Conservation (phyloP, 1,140 invertebrate species). For the Drosophila pruinosa region DNA sequence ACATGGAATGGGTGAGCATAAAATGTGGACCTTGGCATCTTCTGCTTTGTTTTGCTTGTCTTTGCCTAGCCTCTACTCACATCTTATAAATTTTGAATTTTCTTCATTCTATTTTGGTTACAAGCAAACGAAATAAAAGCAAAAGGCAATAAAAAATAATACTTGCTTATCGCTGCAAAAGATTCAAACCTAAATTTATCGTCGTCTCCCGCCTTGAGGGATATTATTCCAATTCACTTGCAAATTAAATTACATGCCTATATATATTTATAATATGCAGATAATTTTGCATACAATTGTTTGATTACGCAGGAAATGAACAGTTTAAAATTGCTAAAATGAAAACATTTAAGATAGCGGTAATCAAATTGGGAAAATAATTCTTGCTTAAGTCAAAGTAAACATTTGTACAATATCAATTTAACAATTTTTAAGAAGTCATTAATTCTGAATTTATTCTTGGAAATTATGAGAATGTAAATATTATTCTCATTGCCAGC, state of each 20-base stretch:
- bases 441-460: no score
- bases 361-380: background rate
- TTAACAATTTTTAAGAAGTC: no score
- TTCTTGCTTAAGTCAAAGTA: background rate
- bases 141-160: slow-evolving; percentile 9
- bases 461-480: no score
- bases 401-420: background rate
- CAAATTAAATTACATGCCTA: slow-evolving; percentile 61
- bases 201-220: slow-evolving; percentile 36
- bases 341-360: no score
- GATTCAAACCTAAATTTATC: slow-evolving; percentile 35
- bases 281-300: slow-evolving; percentile 52
- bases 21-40: slow-evolving; percentile 44
- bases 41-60: background rate
- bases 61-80: background rate
- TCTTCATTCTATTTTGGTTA: slow-evolving; percentile 45
- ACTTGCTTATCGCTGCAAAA: background rate
- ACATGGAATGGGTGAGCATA: slow-evolving; percentile 7
- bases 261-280: slow-evolving; percentile 14
- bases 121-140: slow-evolving; percentile 37
- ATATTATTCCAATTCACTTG: slow-evolving; percentile 64
- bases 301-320: background rate
- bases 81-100: slow-evolving; percentile 39
- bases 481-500: no score
- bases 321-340: background rate